A percentile compares a stretch with the other conserved stretches of the same genome.
Evolutionary conservation across 1,140 invertebrate species (phyloP).

Genomic region (Ceratosolen fusciceps): DNA sequence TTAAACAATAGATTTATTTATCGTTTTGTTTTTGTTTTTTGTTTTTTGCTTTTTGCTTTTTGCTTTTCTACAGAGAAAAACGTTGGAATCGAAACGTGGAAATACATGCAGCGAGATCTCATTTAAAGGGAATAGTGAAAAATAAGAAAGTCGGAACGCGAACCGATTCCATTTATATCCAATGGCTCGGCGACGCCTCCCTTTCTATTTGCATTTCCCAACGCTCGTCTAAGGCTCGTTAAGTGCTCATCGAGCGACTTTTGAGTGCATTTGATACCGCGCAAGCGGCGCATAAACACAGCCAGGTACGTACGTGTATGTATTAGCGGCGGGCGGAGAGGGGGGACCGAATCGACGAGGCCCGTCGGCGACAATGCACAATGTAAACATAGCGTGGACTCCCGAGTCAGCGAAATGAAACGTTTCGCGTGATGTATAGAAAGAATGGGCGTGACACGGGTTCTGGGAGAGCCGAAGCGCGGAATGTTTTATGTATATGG

Average conservation of each 20-base stretch:
- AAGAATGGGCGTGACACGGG: slow-evolving; percentile 10
- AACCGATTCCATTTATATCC: too few species aligned
- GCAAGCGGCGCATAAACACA: neutral
- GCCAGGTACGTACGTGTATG: too few species aligned
- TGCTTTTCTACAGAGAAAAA: too few species aligned
- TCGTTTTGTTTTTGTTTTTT: too few species aligned
- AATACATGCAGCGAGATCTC: too few species aligned
- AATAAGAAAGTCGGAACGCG: too few species aligned
- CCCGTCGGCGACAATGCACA: neutral
- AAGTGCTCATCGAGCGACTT: neutral
- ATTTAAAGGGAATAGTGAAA: neutral
- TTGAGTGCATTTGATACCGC: neutral
- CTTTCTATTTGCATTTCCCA: slow-evolving; percentile 8
- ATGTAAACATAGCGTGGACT: neutral
- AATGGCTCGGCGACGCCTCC: neutral
- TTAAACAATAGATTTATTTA: too few species aligned
- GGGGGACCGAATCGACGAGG: too few species aligned
- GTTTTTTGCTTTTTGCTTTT: too few species aligned
- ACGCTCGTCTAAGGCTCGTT: neutral
- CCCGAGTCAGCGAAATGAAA: neutral
- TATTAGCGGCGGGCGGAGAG: too few species aligned
- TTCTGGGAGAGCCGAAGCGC: slow-evolving; percentile 17
- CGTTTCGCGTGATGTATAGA: neutral
- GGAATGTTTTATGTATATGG: slow-evolving; percentile 20
- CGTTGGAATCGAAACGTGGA: too few species aligned